Percentiles rank a stretch among this genome's conserved stretches.
phyloP scores from a whole-genome alignment of 1,140 invertebrate genomes.

The Saccostrea echinata region DNA sequence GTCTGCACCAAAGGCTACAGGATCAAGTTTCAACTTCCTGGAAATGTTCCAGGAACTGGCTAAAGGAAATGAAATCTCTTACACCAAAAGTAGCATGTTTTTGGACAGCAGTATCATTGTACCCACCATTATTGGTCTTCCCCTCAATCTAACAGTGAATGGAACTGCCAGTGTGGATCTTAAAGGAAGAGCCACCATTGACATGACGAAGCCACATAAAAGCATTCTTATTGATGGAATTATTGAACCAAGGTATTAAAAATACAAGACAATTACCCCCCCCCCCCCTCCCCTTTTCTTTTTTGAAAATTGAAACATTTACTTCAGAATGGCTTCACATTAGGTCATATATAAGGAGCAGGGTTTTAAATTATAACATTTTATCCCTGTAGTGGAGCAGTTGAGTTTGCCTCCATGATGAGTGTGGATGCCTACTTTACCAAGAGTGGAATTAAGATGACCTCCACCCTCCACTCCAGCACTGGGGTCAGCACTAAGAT shows the following conservation, averaged over 20 bases:
- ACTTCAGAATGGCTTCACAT: background rate
- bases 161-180: conserved; percentile 92
- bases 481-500: conserved; percentile 88
- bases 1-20: conserved; percentile 81
- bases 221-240: conserved; percentile 72
- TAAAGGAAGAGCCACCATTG: conserved; percentile 85
- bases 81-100: conserved; percentile 87
- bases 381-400: conserved; percentile 84
- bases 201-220: conserved; percentile 85
- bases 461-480: conserved; percentile 90
- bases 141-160: conserved; percentile 89
- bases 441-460: conserved; percentile 89
- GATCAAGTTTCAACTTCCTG: conserved; percentile 82
- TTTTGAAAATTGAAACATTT: too few relatives aligned
- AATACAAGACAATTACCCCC: background rate
- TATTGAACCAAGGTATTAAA: conserved; percentile 65
- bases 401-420: conserved; percentile 91
- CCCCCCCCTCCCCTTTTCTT: too few relatives aligned
- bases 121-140: conserved; percentile 90
- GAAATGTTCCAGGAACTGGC: conserved; percentile 80
- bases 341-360: too few relatives aligned
- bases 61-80: conserved; percentile 76
- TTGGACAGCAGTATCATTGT: conserved; percentile 92
- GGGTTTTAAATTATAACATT: background rate
- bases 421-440: conserved; percentile 89